Evolutionary conservation across 2,797 vertebrate species (phyloP).

Genomic region (Alcedo atthis): DNA sequence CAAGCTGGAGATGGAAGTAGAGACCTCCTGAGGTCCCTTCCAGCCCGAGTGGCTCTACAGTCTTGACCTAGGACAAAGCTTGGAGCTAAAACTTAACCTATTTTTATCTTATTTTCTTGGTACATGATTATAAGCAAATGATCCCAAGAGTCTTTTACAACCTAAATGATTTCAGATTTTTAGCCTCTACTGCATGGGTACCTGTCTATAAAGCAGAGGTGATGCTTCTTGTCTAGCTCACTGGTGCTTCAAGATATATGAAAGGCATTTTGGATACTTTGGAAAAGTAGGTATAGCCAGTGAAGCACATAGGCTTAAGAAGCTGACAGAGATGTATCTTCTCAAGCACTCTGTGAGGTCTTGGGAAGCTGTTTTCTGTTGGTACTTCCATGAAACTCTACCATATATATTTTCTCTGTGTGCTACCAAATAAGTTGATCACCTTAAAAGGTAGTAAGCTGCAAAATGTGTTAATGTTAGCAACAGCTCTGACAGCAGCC

Average conservation of each 20-base stretch:
- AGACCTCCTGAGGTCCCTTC: background rate
- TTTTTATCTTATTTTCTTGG: background rate
- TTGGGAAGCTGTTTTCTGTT: background rate
- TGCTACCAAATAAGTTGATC: background rate
- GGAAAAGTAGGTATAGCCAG: background rate
- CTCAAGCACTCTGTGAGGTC: background rate
- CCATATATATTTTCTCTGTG: background rate
- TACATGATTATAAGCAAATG: background rate
- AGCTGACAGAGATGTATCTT: background rate
- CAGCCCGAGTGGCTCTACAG: background rate
- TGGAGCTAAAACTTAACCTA: background rate
- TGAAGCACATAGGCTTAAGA: background rate
- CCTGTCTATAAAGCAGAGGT: background rate
- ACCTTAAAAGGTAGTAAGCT: slow-evolving; percentile 25
- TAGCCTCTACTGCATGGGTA: background rate
- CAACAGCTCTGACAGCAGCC: background rate
- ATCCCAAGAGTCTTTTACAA: too few relatives aligned
- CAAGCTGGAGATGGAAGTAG: background rate
- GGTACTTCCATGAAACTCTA: background rate
- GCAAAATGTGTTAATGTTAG: background rate
- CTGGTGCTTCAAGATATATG: background rate
- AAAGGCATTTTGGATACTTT: background rate
- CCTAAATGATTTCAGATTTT: background rate
- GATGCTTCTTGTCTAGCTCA: background rate
- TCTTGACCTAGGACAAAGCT: background rate